phyloP scores from a whole-genome alignment of 2,797 vertebrate genomes.

The Tadarida brasiliensis region DNA sequence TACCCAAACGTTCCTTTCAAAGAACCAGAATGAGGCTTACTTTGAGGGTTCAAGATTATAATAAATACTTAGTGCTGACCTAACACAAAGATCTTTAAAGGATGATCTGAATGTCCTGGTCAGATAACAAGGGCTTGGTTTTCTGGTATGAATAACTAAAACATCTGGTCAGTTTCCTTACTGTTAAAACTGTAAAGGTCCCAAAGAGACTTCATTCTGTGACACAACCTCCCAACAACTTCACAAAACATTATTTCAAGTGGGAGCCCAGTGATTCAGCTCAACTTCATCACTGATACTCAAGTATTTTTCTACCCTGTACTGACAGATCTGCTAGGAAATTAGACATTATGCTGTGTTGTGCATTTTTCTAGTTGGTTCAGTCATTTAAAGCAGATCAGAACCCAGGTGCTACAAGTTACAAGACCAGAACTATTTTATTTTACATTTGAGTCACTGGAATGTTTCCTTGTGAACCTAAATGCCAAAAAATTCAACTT shows the following conservation, averaged over 20 bases:
- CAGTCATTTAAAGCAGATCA: constrained; percentile 15
- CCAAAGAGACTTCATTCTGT: neutral
- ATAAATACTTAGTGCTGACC: neutral
- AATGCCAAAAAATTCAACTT: constrained; percentile 18
- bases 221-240: neutral
- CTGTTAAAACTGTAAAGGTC: neutral
- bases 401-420: neutral
- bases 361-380: neutral
- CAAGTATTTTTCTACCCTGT: neutral
- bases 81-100: neutral
- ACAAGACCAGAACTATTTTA: neutral
- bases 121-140: neutral
- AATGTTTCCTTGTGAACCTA: constrained; percentile 1
- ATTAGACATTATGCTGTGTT: neutral
- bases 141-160: neutral
- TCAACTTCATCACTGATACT: neutral
- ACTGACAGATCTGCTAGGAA: constrained; percentile 17
- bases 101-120: neutral
- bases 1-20: neutral
- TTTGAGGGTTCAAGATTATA: constrained; percentile 24
- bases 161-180: neutral
- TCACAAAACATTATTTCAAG: constrained; percentile 10
- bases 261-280: neutral
- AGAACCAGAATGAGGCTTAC: constrained; percentile 37
- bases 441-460: neutral